A percentile compares a stretch with the other conserved stretches of the same genome.
phyloP scores from a whole-genome alignment of 2,113 vertebrate species.

The Hemiprocne comata region DNA sequence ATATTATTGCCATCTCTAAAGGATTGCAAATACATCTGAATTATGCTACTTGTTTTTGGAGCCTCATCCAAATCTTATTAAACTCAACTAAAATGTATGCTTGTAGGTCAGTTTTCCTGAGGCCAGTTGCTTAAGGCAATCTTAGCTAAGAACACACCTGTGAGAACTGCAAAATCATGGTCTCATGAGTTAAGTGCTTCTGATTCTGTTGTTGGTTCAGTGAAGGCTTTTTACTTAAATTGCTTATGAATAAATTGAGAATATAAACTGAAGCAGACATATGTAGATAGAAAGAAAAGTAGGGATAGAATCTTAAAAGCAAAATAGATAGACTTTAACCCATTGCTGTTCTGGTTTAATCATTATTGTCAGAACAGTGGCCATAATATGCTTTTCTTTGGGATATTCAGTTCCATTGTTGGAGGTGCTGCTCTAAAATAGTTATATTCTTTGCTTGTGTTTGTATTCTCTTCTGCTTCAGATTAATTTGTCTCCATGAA shows the following conservation, averaged over 20 bases:
- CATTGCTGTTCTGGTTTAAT: background rate
- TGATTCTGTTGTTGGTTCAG: background rate
- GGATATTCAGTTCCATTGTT: background rate
- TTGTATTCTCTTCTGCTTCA: background rate
- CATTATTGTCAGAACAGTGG: background rate
- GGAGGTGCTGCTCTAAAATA: background rate
- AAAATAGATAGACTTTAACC: background rate
- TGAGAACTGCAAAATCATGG: constrained; percentile 9
- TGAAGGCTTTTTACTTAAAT: constrained; percentile 3
- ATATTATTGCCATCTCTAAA: background rate
- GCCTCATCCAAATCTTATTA: constrained; percentile 9
- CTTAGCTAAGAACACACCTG: background rate
- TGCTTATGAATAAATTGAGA: background rate
- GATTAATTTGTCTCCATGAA: background rate
- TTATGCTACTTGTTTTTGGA: background rate
- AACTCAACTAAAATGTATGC: background rate
- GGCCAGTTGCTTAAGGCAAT: constrained; percentile 12
- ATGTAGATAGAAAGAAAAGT: background rate
- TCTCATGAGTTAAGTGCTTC: background rate
- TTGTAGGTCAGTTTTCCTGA: constrained; percentile 40
- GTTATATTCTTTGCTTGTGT: background rate
- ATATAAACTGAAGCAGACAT: background rate
- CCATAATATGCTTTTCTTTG: background rate
- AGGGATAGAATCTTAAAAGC: background rate
- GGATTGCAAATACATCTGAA: background rate